Conservation (phyloP, 2,888 invertebrate species). For the Cistogaster globosa region DNA sequence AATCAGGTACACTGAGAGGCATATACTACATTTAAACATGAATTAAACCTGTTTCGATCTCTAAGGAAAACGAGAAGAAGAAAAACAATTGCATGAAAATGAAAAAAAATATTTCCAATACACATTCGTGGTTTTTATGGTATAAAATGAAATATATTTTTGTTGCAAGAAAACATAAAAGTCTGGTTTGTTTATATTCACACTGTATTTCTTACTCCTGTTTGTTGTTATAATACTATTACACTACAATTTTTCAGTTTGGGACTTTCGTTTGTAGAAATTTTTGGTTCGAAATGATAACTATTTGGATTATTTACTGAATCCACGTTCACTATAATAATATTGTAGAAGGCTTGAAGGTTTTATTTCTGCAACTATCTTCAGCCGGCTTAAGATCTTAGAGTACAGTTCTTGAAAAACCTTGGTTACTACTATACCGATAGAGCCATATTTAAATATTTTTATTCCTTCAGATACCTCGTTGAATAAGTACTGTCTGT, state of each 20-base stretch:
- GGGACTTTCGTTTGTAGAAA: not conserved
- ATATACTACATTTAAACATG: not conserved
- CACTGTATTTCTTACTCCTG: slow-evolving; percentile 25
- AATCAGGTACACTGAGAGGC: slow-evolving; percentile 10
- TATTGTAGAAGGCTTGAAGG: no score
- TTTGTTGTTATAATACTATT: not conserved
- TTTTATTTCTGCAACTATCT: no score
- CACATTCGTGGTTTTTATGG: slow-evolving; percentile 54
- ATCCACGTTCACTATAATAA: no score
- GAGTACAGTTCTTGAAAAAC: no score
- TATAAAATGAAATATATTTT: slow-evolving; percentile 56
- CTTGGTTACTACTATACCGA: no score
- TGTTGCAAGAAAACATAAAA: slow-evolving; percentile 33
- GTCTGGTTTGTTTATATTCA: slow-evolving; percentile 55
- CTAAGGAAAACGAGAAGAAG: slow-evolving; percentile 7
- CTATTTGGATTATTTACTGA: no score
- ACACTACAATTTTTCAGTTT: not conserved
- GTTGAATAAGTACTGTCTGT: no score
- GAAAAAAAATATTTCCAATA: slow-evolving; percentile 45
- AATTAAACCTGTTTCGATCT: slow-evolving; percentile 62
- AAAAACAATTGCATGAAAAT: slow-evolving; percentile 1
- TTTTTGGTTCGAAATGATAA: not conserved
- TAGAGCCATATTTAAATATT: no score
- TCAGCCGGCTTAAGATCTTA: no score
- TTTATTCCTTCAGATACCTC: no score